Conservation (phyloP, 2,113 vertebrate genomes). For the Cololabis saira region DNA sequence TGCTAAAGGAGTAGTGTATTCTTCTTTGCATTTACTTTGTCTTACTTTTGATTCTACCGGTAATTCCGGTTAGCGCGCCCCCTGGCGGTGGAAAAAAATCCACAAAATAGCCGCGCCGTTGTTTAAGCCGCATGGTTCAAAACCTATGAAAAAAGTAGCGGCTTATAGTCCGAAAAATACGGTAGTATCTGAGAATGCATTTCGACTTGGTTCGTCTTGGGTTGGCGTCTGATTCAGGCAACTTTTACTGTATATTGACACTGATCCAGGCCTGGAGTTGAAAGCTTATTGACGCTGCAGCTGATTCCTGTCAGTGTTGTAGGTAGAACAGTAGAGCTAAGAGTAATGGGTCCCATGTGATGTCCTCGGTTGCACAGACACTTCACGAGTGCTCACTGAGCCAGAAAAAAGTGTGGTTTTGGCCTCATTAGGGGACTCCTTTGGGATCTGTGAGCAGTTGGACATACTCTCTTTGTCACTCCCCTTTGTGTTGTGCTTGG, state of each 20-base stretch:
- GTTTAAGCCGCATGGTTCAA: no score
- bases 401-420: slow-evolving; percentile 46
- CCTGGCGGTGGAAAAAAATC: no score
- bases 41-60: no score
- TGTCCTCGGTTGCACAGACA: slow-evolving; percentile 31
- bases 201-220: no score
- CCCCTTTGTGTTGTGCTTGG: background rate
- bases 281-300: slow-evolving; percentile 3
- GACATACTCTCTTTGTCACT: slow-evolving; percentile 14
- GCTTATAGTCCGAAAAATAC: no score
- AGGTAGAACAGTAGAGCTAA: slow-evolving; percentile 37
- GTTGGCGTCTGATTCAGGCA: background rate
- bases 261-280: background rate
- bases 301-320: slow-evolving; percentile 18
- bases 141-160: no score
- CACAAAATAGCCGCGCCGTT: no score
- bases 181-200: no score
- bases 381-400: slow-evolving; percentile 55
- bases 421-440: slow-evolving; percentile 59
- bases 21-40: no score
- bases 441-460: slow-evolving; percentile 45
- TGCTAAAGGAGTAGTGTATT: no score
- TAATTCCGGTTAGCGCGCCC: no score
- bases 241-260: background rate
- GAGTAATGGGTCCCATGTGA: slow-evolving; percentile 46